Percentiles rank a stretch among this genome's conserved stretches.
phyloP scores from a whole-genome alignment of 2,888 invertebrate genomes.

The Pasiphila rectangulata region DNA sequence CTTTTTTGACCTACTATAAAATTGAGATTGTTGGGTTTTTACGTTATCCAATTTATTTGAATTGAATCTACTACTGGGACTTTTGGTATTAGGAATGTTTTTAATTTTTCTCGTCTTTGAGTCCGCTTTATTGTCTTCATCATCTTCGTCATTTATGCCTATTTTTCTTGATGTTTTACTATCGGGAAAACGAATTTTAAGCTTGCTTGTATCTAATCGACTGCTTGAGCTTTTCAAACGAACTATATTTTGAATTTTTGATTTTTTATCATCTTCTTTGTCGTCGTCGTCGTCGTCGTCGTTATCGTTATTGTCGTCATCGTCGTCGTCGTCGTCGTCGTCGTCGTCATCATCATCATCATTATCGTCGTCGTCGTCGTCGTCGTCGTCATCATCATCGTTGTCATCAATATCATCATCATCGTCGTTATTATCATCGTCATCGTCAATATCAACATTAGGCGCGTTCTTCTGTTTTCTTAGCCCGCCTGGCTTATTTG shows the following conservation, averaged over 20 bases:
- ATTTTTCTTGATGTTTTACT: constrained; percentile 31
- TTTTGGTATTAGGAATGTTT: constrained; percentile 6
- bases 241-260: constrained; percentile 41
- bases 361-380: constrained; percentile 74
- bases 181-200: constrained; percentile 43
- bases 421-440: constrained; percentile 51
- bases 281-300: constrained; percentile 74
- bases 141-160: constrained; percentile 64
- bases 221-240: constrained; percentile 39
- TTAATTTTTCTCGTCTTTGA: constrained; percentile 21
- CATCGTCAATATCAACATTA: constrained; percentile 50
- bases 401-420: constrained; percentile 39
- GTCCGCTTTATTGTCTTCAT: constrained; percentile 70
- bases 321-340: constrained; percentile 70
- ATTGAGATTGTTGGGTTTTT: constrained; percentile 14
- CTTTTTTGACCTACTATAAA: constrained; percentile 4
- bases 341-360: constrained; percentile 56
- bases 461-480: constrained; percentile 25
- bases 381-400: constrained; percentile 54
- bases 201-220: constrained; percentile 38
- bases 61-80: constrained; percentile 2
- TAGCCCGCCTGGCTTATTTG: constrained; percentile 34
- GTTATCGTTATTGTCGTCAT: constrained; percentile 69
- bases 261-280: constrained; percentile 62
- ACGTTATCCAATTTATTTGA: not conserved